phyloP scores from a whole-genome alignment of 2,888 invertebrate species.

The Ryuthela nishihirai region DNA sequence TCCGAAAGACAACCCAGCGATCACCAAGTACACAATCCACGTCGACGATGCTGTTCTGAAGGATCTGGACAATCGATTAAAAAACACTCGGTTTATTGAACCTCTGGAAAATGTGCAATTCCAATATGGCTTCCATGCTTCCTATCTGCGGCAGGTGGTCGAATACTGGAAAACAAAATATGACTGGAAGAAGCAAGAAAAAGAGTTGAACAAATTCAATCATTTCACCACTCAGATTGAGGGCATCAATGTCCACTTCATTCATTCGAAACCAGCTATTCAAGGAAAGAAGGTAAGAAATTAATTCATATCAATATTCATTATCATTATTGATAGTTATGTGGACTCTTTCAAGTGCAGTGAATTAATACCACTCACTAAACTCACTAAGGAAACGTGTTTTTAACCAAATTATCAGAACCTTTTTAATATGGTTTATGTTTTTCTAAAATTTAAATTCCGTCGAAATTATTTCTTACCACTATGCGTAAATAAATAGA shows the following conservation, averaged over 20 bases:
- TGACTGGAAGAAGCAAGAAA: constrained; percentile 66
- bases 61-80: constrained; percentile 58
- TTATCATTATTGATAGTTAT: too few species aligned
- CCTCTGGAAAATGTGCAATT: constrained; percentile 59
- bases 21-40: too few species aligned
- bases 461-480: too few species aligned
- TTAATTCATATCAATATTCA: too few species aligned
- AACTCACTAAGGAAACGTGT: too few species aligned
- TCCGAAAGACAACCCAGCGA: too few species aligned
- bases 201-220: constrained; percentile 66
- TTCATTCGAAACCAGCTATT: constrained; percentile 62
- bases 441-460: too few species aligned
- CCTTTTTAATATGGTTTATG: too few species aligned
- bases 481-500: too few species aligned
- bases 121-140: constrained; percentile 74
- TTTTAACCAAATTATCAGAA: too few species aligned
- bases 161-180: constrained; percentile 74
- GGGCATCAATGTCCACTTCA: constrained; percentile 64
- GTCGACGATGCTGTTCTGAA: constrained; percentile 18
- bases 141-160: constrained; percentile 63
- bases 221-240: constrained; percentile 74
- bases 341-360: too few species aligned
- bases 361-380: too few species aligned
- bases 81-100: constrained; percentile 47
- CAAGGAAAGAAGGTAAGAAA: constrained; percentile 44